phyloP scores from a whole-genome alignment of 2,113 vertebrate species.

The Heliornis fulica region DNA sequence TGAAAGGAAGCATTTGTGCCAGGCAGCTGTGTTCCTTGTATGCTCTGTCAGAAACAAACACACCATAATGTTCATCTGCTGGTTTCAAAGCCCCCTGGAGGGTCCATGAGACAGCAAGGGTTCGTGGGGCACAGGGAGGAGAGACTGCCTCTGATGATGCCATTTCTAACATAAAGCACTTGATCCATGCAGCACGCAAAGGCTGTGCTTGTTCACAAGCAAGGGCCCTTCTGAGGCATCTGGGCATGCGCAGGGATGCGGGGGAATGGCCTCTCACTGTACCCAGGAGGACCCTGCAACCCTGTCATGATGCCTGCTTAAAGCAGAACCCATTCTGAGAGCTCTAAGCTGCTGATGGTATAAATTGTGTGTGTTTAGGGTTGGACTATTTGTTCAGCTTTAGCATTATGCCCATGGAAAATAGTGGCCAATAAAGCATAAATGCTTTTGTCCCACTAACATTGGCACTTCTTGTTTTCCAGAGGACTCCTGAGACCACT shows the following conservation, averaged over 20 bases:
- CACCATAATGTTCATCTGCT: neutral
- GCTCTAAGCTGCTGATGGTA: neutral
- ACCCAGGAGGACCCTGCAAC: neutral
- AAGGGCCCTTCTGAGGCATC: neutral
- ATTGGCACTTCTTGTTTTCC: constrained; percentile 5
- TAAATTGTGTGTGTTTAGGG: neutral
- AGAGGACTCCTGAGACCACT: constrained; percentile 16
- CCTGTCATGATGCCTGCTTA: neutral
- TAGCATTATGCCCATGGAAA: neutral
- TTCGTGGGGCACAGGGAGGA: neutral
- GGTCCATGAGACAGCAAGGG: neutral
- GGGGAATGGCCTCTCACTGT: accelerated
- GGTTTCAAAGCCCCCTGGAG: neutral
- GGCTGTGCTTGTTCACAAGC: neutral
- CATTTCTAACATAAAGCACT: neutral
- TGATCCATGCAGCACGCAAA: neutral
- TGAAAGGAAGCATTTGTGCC: neutral
- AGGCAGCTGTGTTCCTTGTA: neutral
- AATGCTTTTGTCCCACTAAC: constrained; percentile 33
- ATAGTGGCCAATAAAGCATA: constrained; percentile 37
- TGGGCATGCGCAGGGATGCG: neutral
- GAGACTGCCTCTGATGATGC: neutral
- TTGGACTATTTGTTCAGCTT: constrained; percentile 40
- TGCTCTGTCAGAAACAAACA: accelerated
- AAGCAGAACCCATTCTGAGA: neutral